Conservation (phyloP, 2,113 vertebrate species). For the Amphilophus citrinellus region DNA sequence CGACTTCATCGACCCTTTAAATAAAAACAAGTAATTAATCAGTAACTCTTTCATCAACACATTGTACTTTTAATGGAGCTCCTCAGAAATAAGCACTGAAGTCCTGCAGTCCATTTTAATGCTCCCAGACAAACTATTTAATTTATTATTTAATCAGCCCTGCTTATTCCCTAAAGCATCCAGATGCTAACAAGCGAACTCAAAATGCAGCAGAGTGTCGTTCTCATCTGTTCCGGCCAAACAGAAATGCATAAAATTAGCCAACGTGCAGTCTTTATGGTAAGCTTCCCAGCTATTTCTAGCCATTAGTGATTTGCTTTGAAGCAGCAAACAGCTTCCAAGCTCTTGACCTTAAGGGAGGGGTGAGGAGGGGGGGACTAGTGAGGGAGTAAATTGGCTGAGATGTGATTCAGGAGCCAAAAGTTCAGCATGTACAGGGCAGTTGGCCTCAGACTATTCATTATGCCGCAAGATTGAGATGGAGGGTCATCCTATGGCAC, state of each 20-base stretch:
- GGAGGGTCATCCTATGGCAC: constrained; percentile 60
- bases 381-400: constrained; percentile 61
- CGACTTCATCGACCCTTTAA: constrained; percentile 45
- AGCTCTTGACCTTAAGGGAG: constrained; percentile 58
- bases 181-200: constrained; percentile 30
- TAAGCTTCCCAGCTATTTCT: constrained; percentile 53
- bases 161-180: constrained; percentile 15
- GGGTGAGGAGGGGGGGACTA: constrained; percentile 3
- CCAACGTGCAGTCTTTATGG: constrained; percentile 30
- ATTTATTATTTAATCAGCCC: constrained; percentile 9
- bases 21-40: constrained; percentile 59
- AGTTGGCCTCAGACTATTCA: constrained; percentile 51
- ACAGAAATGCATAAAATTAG: constrained; percentile 59
- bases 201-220: not conserved
- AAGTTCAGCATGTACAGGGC: constrained; percentile 60
- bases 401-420: constrained; percentile 58
- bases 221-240: constrained; percentile 24
- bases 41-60: constrained; percentile 57
- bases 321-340: constrained; percentile 59
- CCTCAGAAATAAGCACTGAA: constrained; percentile 38
- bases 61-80: constrained; percentile 23
- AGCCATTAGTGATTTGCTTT: constrained; percentile 60
- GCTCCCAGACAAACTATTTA: not conserved
- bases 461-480: constrained; percentile 55
- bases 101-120: constrained; percentile 26